A percentile compares a stretch with the other conserved stretches of the same genome.
Conservation (phyloP, 2,113 vertebrate species). For the Theristicus caerulescens region DNA sequence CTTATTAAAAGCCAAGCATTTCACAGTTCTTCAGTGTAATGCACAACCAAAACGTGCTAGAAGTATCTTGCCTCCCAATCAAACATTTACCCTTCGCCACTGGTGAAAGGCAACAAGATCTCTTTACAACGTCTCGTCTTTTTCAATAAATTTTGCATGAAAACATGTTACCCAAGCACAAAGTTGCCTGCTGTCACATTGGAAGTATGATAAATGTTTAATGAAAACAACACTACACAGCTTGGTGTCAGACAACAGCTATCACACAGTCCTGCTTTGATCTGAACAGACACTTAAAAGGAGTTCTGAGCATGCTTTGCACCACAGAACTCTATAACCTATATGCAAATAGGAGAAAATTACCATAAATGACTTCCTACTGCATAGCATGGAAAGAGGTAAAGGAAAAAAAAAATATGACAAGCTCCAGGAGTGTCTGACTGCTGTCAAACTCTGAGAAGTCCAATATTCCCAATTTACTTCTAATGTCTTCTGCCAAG, state of each 20-base stretch:
- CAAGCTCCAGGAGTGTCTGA: slow-evolving; percentile 61
- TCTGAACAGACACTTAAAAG: slow-evolving; percentile 85
- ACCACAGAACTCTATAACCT: slow-evolving; percentile 80
- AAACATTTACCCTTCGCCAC: slow-evolving; percentile 85
- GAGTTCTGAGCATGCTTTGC: slow-evolving; percentile 71
- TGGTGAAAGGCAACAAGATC: slow-evolving; percentile 88
- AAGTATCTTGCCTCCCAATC: slow-evolving; percentile 67
- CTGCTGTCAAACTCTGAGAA: slow-evolving; percentile 57
- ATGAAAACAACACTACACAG: slow-evolving; percentile 96
- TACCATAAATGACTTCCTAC: slow-evolving; percentile 79
- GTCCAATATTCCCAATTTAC: slow-evolving; percentile 40
- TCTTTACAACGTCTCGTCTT: slow-evolving; percentile 84
- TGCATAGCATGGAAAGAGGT: slow-evolving; percentile 58
- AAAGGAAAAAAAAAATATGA: slow-evolving; percentile 41
- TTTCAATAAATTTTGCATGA: slow-evolving; percentile 98
- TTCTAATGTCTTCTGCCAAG: slow-evolving; percentile 48
- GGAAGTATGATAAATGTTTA: slow-evolving; percentile 97
- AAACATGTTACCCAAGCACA: slow-evolving; percentile 86
- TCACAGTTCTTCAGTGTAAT: neutral
- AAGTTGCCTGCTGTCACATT: slow-evolving; percentile 94
- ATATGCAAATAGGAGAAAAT: slow-evolving; percentile 84
- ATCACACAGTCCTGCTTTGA: slow-evolving; percentile 86
- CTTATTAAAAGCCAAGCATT: neutral
- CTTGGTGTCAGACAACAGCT: slow-evolving; percentile 89
- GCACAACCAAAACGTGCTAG: neutral